Evolutionary conservation across 2,888 invertebrate species (phyloP).

Genomic region (Cataglyphis livida): DNA sequence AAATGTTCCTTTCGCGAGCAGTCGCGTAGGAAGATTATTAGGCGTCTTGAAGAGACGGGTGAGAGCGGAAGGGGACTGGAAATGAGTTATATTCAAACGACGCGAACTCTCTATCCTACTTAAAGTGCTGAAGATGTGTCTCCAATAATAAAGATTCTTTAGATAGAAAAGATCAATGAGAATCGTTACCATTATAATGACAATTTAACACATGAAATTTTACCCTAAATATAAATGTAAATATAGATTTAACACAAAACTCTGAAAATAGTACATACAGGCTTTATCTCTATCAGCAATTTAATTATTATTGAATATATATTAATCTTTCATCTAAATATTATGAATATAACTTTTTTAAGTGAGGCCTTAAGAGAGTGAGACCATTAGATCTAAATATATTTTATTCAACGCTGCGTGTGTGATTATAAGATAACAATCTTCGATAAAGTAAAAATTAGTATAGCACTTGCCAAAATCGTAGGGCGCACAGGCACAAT

Average conservation of each 20-base stretch:
- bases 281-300: not conserved
- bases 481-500: constrained; percentile 57
- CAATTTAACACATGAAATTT: not conserved
- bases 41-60: constrained; percentile 61
- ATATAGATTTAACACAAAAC: not conserved
- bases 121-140: constrained; percentile 33
- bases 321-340: not conserved
- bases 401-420: not conserved
- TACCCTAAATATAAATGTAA: not conserved
- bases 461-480: constrained; percentile 38
- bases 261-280: not conserved
- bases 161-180: not conserved
- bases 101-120: constrained; percentile 54
- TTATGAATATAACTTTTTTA: not conserved
- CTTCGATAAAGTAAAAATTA: constrained; percentile 26
- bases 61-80: not conserved
- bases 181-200: not conserved
- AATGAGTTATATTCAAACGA: constrained; percentile 67
- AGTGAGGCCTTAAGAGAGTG: not conserved
- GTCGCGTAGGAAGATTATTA: constrained; percentile 69
- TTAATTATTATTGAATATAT: constrained; percentile 13
- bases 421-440: not conserved
- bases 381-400: not conserved
- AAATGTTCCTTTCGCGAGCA: constrained; percentile 73
- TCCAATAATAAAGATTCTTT: constrained; percentile 18